These are phyloP conservation scores for Centrocercus urophasianus DNA, from an alignment of 2,113 vertebrate genomes.

Conservation along the genomic window DNA sequence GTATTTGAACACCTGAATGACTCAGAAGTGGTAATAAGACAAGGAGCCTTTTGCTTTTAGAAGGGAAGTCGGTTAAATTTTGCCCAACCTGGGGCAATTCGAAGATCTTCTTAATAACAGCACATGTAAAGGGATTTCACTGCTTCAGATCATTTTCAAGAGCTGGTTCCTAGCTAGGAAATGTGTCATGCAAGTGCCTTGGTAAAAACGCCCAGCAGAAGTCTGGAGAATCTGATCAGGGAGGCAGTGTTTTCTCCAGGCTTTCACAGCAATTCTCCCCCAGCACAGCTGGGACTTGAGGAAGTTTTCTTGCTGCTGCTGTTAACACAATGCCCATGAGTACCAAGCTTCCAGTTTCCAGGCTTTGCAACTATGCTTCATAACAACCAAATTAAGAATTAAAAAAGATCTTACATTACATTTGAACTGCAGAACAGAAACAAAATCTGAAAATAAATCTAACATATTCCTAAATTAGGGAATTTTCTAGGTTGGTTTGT, in stretches of 20 bases:
- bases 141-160: not conserved
- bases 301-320: not conserved
- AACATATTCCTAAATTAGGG: not conserved
- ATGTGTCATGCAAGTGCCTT: not conserved
- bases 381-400: not conserved
- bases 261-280: not conserved
- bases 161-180: not conserved
- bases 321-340: not conserved
- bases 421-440: not conserved
- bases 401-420: not conserved
- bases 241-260: fast-evolving
- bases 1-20: slow-evolving; percentile 57
- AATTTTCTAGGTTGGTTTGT: not conserved
- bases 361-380: not conserved
- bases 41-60: not conserved
- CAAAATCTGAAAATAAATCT: not conserved
- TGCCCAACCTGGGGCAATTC: not conserved
- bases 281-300: not conserved
- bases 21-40: slow-evolving; percentile 27
- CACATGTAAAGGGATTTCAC: not conserved
- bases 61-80: not conserved
- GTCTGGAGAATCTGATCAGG: not conserved
- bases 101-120: not conserved
- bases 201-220: not conserved
- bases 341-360: not conserved